Evolutionary conservation across 92 coral and sea anemone genomes (phyloP).

Genomic region (Phenganax stokvisi): DNA sequence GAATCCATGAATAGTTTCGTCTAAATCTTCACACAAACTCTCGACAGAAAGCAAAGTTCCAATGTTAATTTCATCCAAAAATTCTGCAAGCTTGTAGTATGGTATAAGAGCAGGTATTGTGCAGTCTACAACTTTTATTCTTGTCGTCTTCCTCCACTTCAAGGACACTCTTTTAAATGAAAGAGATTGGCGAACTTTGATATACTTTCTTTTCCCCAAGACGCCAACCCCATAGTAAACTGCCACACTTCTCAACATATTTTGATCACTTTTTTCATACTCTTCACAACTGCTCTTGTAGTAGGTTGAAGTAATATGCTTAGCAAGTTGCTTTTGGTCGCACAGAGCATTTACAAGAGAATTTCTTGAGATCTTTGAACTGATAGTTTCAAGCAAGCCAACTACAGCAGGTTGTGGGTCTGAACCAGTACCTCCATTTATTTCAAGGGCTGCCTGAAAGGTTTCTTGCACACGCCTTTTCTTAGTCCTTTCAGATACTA

Average conservation of each 20-base stretch:
- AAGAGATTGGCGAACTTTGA: conserved; percentile 39
- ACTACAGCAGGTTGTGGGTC: conserved; percentile 47
- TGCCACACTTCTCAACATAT: conserved; percentile 52
- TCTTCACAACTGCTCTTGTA: conserved; percentile 11
- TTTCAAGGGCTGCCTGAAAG: conserved; percentile 47
- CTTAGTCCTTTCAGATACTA: conserved; percentile 36
- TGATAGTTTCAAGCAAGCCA: conserved; percentile 49
- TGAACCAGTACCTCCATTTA: conserved; percentile 51
- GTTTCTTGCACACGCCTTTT: conserved; percentile 56
- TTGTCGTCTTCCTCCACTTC: conserved; percentile 36
- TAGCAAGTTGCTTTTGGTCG: conserved; percentile 33
- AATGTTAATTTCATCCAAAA: conserved; percentile 34
- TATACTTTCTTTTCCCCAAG: conserved; percentile 55
- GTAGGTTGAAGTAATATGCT: conserved; percentile 24
- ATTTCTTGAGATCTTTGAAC: conserved; percentile 42
- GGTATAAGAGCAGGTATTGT: conserved; percentile 48
- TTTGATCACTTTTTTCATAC: conserved; percentile 51
- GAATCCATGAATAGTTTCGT: conserved; percentile 43
- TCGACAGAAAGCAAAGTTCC: conserved; percentile 47
- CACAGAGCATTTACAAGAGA: conserved; percentile 24
- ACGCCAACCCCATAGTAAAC: conserved; percentile 56
- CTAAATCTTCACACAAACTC: conserved; percentile 38
- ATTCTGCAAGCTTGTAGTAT: conserved; percentile 46
- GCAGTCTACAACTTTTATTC: conserved; percentile 39
- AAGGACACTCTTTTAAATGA: conserved; percentile 36